phyloP scores from a whole-genome alignment of 2,113 vertebrate genomes.

The Melanerpes aurifrons region DNA sequence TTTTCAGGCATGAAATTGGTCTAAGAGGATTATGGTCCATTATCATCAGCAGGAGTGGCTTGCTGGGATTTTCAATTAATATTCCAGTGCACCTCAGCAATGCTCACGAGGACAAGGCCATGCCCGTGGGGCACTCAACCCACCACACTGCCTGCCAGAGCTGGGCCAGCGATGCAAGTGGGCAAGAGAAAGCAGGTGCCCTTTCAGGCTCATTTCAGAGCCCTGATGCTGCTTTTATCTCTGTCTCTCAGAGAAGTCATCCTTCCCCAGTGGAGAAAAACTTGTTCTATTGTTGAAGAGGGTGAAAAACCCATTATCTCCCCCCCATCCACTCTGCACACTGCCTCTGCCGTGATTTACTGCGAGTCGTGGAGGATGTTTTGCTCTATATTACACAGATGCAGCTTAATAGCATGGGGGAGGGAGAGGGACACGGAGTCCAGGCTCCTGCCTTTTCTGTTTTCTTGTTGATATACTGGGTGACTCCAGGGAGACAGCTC shows the following conservation, averaged over 20 bases:
- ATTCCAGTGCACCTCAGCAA: constrained; percentile 22
- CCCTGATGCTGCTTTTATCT: constrained; percentile 52
- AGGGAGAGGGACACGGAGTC: constrained; percentile 62
- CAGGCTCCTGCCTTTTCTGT: constrained; percentile 61
- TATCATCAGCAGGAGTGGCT: constrained; percentile 60
- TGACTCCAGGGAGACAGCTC: constrained; percentile 58
- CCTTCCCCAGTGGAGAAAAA: constrained; percentile 50
- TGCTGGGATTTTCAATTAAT: constrained; percentile 60
- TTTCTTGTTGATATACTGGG: constrained; percentile 58
- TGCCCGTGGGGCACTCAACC: neutral
- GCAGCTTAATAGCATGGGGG: constrained; percentile 70
- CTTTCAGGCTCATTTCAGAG: neutral
- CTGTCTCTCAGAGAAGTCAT: neutral
- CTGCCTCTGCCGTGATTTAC: constrained; percentile 65
- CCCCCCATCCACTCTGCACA: constrained; percentile 49
- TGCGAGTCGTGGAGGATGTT: constrained; percentile 61
- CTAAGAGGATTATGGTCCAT: constrained; percentile 68
- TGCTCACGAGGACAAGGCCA: neutral
- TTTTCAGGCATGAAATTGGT: constrained; percentile 73
- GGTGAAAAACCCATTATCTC: constrained; percentile 67
- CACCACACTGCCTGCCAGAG: neutral
- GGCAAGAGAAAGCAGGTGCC: neutral
- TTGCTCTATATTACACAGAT: constrained; percentile 69
- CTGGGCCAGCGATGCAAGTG: neutral
- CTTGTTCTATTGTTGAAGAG: constrained; percentile 64